phyloP scores from a whole-genome alignment of 2,113 vertebrate genomes.

The Notechis scutatus region DNA sequence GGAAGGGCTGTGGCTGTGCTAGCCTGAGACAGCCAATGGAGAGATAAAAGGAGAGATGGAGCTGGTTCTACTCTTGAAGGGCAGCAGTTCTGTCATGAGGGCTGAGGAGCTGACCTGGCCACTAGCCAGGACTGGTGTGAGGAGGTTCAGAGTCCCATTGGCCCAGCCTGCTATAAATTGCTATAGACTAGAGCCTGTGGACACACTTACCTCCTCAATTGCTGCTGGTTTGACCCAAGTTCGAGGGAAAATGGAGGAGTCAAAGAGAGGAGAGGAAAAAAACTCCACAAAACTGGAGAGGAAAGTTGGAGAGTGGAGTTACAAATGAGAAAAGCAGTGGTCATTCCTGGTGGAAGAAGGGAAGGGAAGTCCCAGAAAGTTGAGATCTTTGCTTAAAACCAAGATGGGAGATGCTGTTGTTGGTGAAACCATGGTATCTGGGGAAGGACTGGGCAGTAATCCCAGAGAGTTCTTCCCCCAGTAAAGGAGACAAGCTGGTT shows the following conservation, averaged over 20 bases:
- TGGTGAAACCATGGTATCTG: not conserved
- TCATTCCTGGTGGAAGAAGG: not conserved
- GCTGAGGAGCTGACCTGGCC: not conserved
- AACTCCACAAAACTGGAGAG: not conserved
- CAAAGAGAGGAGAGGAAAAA: not conserved
- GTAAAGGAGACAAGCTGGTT: not conserved
- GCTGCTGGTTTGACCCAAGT: not conserved
- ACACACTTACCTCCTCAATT: not conserved
- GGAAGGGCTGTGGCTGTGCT: not conserved
- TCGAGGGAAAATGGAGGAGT: not conserved
- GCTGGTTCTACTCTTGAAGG: not conserved
- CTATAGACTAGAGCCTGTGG: not conserved
- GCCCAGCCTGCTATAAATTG: not conserved
- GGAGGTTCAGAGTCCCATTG: not conserved
- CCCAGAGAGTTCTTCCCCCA: not conserved
- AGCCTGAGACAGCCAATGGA: not conserved
- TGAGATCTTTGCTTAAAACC: not conserved
- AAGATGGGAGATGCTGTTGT: not conserved
- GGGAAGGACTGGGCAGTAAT: not conserved
- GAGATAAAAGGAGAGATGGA: not conserved
- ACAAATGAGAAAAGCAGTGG: not conserved
- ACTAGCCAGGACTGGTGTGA: not conserved
- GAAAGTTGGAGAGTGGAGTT: not conserved
- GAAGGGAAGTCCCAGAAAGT: not conserved
- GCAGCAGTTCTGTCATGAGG: not conserved